These are phyloP conservation scores for Abrostola triplasia DNA, from an alignment of 2,888 invertebrate species.

Conservation along the genomic window DNA sequence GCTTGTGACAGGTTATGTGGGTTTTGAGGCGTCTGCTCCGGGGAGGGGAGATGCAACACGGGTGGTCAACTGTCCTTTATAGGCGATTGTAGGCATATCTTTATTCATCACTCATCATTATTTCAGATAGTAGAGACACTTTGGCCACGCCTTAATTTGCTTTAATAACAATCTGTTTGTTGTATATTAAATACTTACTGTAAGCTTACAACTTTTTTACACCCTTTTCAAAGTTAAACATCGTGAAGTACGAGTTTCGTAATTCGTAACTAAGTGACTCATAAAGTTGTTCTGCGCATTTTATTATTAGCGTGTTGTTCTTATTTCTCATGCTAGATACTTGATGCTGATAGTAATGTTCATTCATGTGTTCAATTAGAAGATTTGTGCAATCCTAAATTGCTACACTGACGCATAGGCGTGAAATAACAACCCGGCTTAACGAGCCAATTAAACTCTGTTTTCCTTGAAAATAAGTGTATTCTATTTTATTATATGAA, in stretches of 20 bases:
- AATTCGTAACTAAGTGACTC: conserved; percentile 58
- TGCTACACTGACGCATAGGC: conserved; percentile 48
- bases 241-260: conserved; percentile 25
- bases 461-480: conserved; percentile 24
- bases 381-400: conserved; percentile 59
- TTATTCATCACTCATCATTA: conserved; percentile 59
- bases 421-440: conserved; percentile 52
- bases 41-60: conserved; percentile 60
- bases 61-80: conserved; percentile 75
- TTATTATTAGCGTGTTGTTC: conserved; percentile 54
- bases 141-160: conserved; percentile 31
- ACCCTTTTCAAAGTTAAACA: conserved; percentile 17
- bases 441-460: conserved; percentile 64
- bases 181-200: neutral
- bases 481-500: conserved; percentile 16
- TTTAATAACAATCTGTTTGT: conserved; percentile 9
- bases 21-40: conserved; percentile 64
- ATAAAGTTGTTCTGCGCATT: conserved; percentile 44
- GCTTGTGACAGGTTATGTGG: conserved; percentile 77
- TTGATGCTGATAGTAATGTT: conserved; percentile 40
- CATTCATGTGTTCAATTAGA: conserved; percentile 53
- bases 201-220: neutral
- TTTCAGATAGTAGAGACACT: conserved; percentile 44
- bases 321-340: conserved; percentile 54
- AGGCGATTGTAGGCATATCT: conserved; percentile 55